A percentile compares a stretch with the other conserved stretches of the same genome.
phyloP scores from a whole-genome alignment of 2,888 invertebrate genomes.

The Trichogramma evanescens region DNA sequence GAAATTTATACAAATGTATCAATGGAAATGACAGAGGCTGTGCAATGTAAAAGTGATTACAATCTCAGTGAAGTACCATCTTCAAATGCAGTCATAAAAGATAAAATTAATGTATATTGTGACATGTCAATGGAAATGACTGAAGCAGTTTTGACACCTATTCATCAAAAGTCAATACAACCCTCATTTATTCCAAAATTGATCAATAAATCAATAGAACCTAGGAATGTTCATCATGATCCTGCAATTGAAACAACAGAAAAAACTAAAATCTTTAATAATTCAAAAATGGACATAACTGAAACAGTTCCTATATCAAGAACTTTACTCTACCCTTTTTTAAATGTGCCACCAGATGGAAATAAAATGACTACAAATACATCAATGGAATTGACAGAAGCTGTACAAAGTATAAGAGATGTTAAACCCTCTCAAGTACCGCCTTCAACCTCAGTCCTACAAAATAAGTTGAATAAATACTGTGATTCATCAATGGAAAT shows the following conservation, averaged over 20 bases:
- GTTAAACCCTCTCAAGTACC: neutral
- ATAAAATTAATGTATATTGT: neutral
- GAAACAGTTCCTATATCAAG: neutral
- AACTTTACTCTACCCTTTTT: neutral
- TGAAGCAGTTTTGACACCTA: neutral
- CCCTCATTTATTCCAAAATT: neutral
- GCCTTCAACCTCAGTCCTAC: no score
- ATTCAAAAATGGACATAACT: conserved; percentile 21
- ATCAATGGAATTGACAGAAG: conserved; percentile 20
- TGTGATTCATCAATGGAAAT: neutral
- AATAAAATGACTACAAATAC: conserved; percentile 9
- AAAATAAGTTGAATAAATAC: neutral
- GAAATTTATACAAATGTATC: conserved; percentile 11
- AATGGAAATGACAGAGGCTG: conserved; percentile 21
- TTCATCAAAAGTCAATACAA: no score
- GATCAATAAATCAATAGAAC: neutral
- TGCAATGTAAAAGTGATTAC: conserved; percentile 14
- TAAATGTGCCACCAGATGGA: neutral
- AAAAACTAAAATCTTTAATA: conserved; percentile 1
- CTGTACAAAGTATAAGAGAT: conserved; percentile 1
- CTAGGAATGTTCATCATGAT: neutral
- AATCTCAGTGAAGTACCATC: conserved; percentile 19
- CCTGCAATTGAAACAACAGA: neutral
- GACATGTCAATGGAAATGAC: neutral
- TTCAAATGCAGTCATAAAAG: neutral